A percentile compares a stretch with the other conserved stretches of the same genome.
phyloP scores from a whole-genome alignment of 2,888 invertebrate genomes.

The Himalopsyche anomala region DNA sequence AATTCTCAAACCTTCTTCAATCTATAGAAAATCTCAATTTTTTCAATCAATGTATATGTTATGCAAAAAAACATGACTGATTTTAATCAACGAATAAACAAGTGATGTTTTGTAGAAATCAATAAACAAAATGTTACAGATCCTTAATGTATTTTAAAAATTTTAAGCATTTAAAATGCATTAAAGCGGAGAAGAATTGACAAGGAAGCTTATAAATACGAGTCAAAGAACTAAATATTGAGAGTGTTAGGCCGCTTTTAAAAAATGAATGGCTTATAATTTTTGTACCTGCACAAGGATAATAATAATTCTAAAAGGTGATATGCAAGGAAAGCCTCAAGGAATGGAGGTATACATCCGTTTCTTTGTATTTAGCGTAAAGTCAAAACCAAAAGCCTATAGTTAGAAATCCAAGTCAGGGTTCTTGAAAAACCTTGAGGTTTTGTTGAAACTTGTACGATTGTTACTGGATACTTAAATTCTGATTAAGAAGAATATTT shows the following conservation, averaged over 20 bases:
- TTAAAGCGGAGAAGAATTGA: background rate
- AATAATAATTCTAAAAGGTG: conserved; percentile 52
- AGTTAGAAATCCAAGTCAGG: conserved; percentile 1
- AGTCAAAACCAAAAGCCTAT: conserved; percentile 48
- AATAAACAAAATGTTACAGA: too few species aligned
- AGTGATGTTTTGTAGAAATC: too few species aligned
- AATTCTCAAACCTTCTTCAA: too few species aligned
- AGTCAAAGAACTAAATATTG: conserved; percentile 39
- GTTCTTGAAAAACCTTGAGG: conserved; percentile 43
- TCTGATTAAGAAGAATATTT: too few species aligned
- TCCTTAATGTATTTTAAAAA: too few species aligned
- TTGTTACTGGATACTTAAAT: background rate
- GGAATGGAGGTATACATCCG: conserved; percentile 62
- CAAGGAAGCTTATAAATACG: background rate
- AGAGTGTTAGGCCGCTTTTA: conserved; percentile 37
- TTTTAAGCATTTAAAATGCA: too few species aligned
- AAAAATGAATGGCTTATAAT: conserved; percentile 53
- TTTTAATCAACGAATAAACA: too few species aligned
- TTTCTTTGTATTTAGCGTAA: conserved; percentile 56
- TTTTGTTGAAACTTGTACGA: background rate
- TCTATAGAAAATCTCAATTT: too few species aligned
- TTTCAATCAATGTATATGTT: too few species aligned
- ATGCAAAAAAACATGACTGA: too few species aligned
- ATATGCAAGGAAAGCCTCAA: conserved; percentile 54
- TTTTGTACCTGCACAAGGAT: conserved; percentile 58